A percentile compares a stretch with the other conserved stretches of the same genome.
phyloP scores from a whole-genome alignment of 2,113 vertebrate species.

The Thermophis baileyi region DNA sequence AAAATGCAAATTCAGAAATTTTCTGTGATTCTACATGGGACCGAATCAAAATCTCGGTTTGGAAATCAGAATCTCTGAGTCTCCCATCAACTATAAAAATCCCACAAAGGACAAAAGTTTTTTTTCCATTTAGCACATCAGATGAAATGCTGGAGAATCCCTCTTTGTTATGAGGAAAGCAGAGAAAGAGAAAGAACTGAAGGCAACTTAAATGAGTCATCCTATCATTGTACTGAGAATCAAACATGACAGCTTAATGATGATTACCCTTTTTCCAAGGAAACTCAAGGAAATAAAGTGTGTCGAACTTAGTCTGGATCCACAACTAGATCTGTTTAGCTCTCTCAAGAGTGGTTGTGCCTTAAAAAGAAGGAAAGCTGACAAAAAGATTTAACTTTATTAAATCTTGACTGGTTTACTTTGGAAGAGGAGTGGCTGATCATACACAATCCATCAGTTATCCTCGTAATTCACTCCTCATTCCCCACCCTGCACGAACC shows the following conservation, averaged over 20 bases:
- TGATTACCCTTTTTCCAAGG: neutral
- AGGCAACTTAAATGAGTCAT: neutral
- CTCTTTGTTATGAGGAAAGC: neutral
- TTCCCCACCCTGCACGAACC: neutral
- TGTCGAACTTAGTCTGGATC: neutral
- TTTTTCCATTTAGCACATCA: neutral
- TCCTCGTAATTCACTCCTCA: constrained; percentile 32
- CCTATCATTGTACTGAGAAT: neutral
- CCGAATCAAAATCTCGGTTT: neutral
- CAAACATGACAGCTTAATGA: no score
- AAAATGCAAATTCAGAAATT: neutral
- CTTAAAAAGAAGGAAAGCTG: constrained; percentile 5
- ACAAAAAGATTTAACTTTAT: neutral
- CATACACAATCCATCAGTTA: constrained; percentile 34
- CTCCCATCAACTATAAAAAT: neutral
- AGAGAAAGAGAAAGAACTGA: neutral
- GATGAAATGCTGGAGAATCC: neutral
- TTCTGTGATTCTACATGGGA: neutral
- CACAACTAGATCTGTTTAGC: neutral
- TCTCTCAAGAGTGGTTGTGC: neutral
- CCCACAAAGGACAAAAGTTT: neutral
- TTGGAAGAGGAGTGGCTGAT: constrained; percentile 19
- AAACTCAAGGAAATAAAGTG: neutral
- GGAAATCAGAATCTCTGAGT: neutral
- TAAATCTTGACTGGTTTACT: constrained; percentile 50